Evolutionary conservation across 1,140 invertebrate species (phyloP), one percentile per base, ranked within the genome.

Genomic region (Lucilia cuprina): DNA sequence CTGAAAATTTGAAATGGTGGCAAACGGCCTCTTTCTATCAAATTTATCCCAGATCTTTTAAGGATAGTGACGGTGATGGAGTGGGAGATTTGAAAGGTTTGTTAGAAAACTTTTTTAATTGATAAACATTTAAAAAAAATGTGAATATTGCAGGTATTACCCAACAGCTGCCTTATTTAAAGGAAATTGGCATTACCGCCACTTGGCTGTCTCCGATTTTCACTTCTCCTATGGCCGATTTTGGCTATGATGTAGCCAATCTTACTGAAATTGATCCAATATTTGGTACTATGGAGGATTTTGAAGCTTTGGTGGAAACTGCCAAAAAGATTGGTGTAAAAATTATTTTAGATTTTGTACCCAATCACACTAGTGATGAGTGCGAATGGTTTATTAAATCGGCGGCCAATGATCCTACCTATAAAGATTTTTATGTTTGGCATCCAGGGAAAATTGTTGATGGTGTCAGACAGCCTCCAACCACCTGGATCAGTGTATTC

Each of bases 341-440:
- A 90, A 90, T 98, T 14, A 93, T 98, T 65, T 88, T 98, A 89
- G 97, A 98, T 89, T 95, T 97, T 87, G 95, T 97, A 21, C 96
- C 96, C 5, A 98, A 98, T 91, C 96, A 97, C 88, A 93, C 94
- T 10, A 95, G 94, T 86, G 94, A 95, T 86, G 92, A 95, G 86
- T 94, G 95, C 88, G 92, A 93, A 34, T 96, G 95, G 95, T 96
- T 96, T 87, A 86, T 92, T 65, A 92, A 93, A 74, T 95, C 95
- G 47, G 88, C 92, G 8, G 91, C 91, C 34, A 92, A 91, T 35
- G 92, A 94, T 82, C 92, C 93, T 55, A 92, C 93, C 49, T 95
- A 95, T 87, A 92, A 92, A 83, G 93, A 95, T 87, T 96, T 94
- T 88, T 96, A 95, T 89, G 90, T 96, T 41, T 96, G 95, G 95